phyloP scores from a whole-genome alignment of 2,113 vertebrate species.

The Acanthisitta chloris region DNA sequence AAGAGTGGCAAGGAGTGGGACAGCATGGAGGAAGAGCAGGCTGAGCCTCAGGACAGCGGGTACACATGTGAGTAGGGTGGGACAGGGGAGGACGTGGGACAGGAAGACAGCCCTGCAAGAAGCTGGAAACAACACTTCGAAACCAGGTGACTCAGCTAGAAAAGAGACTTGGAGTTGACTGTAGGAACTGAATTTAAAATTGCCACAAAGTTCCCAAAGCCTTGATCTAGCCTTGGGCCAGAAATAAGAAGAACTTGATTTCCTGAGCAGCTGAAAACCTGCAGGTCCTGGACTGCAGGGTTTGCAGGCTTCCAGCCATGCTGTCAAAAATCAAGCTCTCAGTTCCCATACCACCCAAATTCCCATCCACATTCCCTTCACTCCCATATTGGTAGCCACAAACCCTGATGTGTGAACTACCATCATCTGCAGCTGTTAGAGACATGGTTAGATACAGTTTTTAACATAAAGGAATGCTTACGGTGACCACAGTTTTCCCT shows the following conservation, averaged over 20 bases:
- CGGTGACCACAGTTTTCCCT: neutral
- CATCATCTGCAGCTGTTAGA: neutral
- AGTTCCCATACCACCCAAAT: neutral
- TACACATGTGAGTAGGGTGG: neutral
- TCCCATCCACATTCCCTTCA: neutral
- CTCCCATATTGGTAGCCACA: neutral
- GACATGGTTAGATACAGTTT: neutral
- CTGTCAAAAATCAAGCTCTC: neutral
- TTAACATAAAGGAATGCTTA: slow-evolving; percentile 39
- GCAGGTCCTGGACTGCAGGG: neutral
- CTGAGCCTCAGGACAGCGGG: neutral
- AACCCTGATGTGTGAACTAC: neutral
- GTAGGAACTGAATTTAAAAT: neutral
- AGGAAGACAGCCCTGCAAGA: slow-evolving; percentile 20
- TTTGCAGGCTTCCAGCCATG: neutral
- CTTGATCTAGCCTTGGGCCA: neutral
- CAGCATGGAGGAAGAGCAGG: slow-evolving; percentile 30
- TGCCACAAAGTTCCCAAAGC: neutral
- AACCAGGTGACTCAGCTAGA: slow-evolving; percentile 1
- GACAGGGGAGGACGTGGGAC: slow-evolving; percentile 20
- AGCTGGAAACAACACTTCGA: slow-evolving; percentile 3
- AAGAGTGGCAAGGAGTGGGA: neutral
- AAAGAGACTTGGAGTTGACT: neutral
- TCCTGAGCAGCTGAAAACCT: neutral
- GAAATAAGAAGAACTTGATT: neutral